Evolutionary conservation across 1,140 invertebrate genomes (phyloP).

Genomic region (Hestina assimilis): DNA sequence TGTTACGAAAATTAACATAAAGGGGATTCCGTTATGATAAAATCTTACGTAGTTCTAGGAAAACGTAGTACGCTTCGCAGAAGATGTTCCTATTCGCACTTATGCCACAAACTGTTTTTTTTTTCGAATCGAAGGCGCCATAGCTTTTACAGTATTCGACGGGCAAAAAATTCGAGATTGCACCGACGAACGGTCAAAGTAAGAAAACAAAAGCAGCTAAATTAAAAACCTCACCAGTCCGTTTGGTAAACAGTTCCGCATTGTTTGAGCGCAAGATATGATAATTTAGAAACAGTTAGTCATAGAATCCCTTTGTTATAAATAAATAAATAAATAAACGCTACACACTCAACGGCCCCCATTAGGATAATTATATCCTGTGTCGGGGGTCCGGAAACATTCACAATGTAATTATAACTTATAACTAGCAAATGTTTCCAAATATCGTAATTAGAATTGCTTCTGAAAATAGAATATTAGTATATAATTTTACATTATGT

Average conservation of each 20-base stretch:
- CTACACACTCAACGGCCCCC: too few species aligned
- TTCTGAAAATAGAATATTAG: neutral
- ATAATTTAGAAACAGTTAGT: conserved; percentile 21
- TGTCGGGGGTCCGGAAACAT: too few species aligned
- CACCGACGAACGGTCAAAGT: conserved; percentile 48
- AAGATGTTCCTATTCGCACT: conserved; percentile 55
- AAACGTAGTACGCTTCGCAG: conserved; percentile 48
- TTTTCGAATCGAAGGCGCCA: conserved; percentile 55
- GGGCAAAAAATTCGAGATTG: conserved; percentile 53
- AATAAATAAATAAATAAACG: too few species aligned
- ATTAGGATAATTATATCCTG: too few species aligned
- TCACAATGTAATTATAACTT: too few species aligned
- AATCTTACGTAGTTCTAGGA: conserved; percentile 40
- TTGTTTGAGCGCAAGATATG: conserved; percentile 32
- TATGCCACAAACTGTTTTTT: conserved; percentile 49
- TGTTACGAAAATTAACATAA: neutral
- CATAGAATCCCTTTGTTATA: too few species aligned
- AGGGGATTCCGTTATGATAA: neutral
- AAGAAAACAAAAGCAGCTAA: conserved; percentile 62
- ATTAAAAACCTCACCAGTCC: conserved; percentile 41
- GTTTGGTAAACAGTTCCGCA: conserved; percentile 35
- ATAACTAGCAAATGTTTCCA: too few species aligned
- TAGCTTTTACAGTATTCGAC: conserved; percentile 53
- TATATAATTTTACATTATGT: neutral
- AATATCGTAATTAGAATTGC: too few species aligned